phyloP scores from a whole-genome alignment of 2,797 vertebrate genomes.

The Neosalanx taihuensis region DNA sequence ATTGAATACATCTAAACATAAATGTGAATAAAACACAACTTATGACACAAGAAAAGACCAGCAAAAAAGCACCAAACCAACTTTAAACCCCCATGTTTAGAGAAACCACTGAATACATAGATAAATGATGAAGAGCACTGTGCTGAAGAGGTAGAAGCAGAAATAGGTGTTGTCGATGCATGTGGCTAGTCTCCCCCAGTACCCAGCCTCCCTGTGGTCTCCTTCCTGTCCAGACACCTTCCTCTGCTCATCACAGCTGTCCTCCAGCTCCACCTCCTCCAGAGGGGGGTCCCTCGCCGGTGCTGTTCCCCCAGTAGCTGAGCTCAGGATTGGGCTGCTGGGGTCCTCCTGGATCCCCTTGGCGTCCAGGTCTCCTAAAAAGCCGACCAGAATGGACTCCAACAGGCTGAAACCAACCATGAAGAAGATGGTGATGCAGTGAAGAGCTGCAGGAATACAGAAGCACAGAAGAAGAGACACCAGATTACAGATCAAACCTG shows the following conservation, averaged over 20 bases:
- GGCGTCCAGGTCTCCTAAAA: constrained; percentile 53
- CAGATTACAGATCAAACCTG: background rate
- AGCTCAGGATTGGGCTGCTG: background rate
- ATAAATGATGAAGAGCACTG: constrained; percentile 14
- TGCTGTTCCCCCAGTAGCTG: constrained; percentile 1
- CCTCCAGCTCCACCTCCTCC: constrained; percentile 40
- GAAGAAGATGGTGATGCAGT: constrained; percentile 65
- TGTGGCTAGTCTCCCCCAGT: constrained; percentile 26
- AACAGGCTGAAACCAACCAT: constrained; percentile 74
- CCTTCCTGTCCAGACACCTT: background rate
- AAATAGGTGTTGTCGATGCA: constrained; percentile 28
- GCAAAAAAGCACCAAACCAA: background rate
- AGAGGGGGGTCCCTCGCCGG: constrained; percentile 13
- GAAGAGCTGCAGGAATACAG: constrained; percentile 59
- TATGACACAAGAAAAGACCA: background rate
- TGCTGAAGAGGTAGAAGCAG: constrained; percentile 18
- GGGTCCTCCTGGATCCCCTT: background rate
- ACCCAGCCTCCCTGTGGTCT: fast-evolving
- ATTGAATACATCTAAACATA: too few species aligned
- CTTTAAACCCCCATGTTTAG: background rate
- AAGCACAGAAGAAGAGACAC: background rate
- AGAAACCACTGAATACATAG: constrained; percentile 26
- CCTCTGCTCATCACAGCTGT: background rate
- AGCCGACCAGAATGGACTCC: constrained; percentile 70
- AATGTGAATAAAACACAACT: background rate